Evolutionary conservation across 1,140 invertebrate species (phyloP), one percentile per base, ranked within the genome.

Genomic region (Pemphigus obesinymphae): DNA sequence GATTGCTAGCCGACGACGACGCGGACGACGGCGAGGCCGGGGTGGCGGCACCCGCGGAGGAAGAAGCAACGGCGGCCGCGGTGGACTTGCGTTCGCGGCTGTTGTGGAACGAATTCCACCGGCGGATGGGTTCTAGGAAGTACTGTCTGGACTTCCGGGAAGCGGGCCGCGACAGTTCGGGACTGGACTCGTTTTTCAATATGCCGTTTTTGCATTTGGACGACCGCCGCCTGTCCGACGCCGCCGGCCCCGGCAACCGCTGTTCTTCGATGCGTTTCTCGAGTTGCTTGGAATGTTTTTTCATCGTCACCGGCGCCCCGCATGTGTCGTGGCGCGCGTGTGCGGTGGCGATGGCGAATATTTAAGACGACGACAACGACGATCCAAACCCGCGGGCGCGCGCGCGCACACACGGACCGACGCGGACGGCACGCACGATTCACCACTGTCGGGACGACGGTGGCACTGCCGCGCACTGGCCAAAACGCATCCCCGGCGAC

Each of bases 51-150:
- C 29, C 20, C 11, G 20, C 50, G 20, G 73, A 11, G 10, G 73
- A n/a, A 0, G 10, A n/a, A 0, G 43, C 70, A 55, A 80, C n/a
- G 13, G 68, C 17, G n/a, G 68, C 23, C 13, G 70, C 17, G 23
- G 45, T 66, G 2, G 63, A 15, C 48, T 84, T 84, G 29, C 82
- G 82, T 31, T 84, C 84, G 31, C 84, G 63, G n/a, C 82, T 83
- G 75, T 84, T 84, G 82, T 90, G 89, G 83, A 90, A 89, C 82
- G 89, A 89, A 85, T 90, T 90, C 89, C 89, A 90, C 83, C 89
- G 85, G 45, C 89, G 86, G 80, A 89, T 88, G 20, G 89, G 88
- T 31, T 85, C 85, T 76, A 84, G 82, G 15, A 84, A 82, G 50
- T 73, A 50, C 68, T 84, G 84, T 61, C 83, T 68, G 13, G 81